Evolutionary conservation across 2,888 invertebrate genomes (phyloP).

Genomic region (Oscheius sp.): DNA sequence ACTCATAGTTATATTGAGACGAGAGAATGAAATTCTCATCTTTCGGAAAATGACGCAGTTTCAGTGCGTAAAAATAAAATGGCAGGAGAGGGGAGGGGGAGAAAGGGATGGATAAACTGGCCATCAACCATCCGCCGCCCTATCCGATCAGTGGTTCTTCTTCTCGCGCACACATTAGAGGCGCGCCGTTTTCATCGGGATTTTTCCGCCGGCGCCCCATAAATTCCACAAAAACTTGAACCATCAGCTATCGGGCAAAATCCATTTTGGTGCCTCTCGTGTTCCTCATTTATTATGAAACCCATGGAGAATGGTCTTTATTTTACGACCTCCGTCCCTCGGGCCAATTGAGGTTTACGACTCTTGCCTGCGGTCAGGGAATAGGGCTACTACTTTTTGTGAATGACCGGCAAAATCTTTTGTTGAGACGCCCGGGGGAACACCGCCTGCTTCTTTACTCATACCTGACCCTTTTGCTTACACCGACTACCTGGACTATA

Average conservation of each 20-base stretch:
- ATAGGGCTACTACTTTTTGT: neutral
- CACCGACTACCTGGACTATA: neutral
- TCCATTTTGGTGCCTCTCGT: neutral
- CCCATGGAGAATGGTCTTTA: constrained; percentile 22
- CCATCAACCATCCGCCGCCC: neutral
- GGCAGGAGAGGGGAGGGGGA: neutral
- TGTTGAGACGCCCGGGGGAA: neutral
- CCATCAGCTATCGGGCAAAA: constrained; percentile 1
- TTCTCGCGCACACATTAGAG: constrained; percentile 6
- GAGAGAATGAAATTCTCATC: neutral
- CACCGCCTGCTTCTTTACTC: constrained; percentile 5
- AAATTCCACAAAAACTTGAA: constrained; percentile 29
- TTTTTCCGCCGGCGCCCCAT: neutral
- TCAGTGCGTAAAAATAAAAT: neutral
- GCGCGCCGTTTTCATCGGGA: neutral
- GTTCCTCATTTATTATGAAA: constrained; percentile 4
- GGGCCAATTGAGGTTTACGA: constrained; percentile 23
- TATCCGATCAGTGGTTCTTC: constrained; percentile 4
- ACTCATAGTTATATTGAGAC: neutral
- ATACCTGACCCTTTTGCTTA: neutral
- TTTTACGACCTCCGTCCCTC: constrained; percentile 26
- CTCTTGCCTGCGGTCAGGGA: neutral
- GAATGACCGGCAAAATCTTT: neutral
- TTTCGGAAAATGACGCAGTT: neutral
- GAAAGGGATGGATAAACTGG: constrained; percentile 16